Percentiles rank a stretch among this genome's conserved stretches.
phyloP scores from a whole-genome alignment of 2,888 invertebrate genomes.

The Hoplodrina ambigua region DNA sequence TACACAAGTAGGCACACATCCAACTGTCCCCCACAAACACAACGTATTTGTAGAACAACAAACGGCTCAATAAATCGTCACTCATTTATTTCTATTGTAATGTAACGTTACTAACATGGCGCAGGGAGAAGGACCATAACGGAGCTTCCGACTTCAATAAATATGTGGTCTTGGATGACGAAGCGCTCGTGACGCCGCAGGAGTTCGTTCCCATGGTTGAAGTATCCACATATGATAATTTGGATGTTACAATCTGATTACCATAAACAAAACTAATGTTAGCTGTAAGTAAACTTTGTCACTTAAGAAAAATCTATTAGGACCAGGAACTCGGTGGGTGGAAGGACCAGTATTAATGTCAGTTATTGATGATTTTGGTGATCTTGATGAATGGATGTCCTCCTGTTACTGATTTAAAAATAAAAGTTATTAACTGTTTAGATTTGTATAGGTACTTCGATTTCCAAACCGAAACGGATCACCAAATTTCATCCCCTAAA shows the following conservation, averaged over 20 bases:
- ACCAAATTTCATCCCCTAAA: conserved; percentile 47
- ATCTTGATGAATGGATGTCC: no score
- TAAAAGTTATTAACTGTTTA: conserved; percentile 8
- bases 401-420: not conserved
- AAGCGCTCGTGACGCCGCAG: conserved; percentile 22
- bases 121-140: conserved; percentile 62
- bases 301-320: not conserved
- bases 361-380: not conserved
- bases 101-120: conserved; percentile 40
- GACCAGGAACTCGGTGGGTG: not conserved
- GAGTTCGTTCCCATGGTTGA: conserved; percentile 28
- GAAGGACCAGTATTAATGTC: not conserved
- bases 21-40: conserved; percentile 33
- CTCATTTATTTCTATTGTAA: conserved; percentile 63
- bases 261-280: not conserved
- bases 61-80: conserved; percentile 57
- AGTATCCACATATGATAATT: conserved; percentile 11
- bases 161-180: conserved; percentile 47
- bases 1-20: conserved; percentile 1
- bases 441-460: conserved; percentile 16
- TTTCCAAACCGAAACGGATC: conserved; percentile 26
- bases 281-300: not conserved
- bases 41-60: conserved; percentile 50
- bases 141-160: conserved; percentile 65
- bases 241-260: not conserved